These are phyloP conservation scores for Hydrolagus affinis DNA, from an alignment of 2,113 vertebrate genomes.

Conservation along the genomic window DNA sequence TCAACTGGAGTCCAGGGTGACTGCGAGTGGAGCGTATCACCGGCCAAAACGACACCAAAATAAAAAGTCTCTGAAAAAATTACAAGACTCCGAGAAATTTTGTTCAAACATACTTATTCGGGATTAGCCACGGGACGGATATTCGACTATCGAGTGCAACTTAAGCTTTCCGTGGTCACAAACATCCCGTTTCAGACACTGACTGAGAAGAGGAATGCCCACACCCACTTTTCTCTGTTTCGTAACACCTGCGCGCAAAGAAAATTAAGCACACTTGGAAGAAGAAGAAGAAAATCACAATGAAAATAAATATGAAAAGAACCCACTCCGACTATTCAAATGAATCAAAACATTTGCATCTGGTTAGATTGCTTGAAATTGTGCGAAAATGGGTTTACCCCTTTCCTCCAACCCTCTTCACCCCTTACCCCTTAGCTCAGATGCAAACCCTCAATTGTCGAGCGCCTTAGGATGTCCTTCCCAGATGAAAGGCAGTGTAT, in stretches of 20 bases:
- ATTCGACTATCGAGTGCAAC: slow-evolving; percentile 4
- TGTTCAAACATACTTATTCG: not conserved
- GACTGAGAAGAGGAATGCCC: not conserved
- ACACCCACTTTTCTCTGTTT: not conserved
- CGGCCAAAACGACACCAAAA: slow-evolving; percentile 6
- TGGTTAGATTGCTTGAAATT: not conserved
- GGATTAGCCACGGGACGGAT: not conserved
- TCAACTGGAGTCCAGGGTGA: slow-evolving; percentile 20
- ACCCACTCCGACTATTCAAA: not conserved
- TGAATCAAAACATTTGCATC: not conserved
- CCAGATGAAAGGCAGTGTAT: no score
- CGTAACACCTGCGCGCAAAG: slow-evolving; percentile 8
- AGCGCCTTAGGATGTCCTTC: no score
- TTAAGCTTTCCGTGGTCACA: slow-evolving; percentile 7
- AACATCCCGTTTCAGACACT: slow-evolving; percentile 20
- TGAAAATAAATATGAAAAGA: not conserved
- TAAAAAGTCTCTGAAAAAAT: slow-evolving; percentile 9
- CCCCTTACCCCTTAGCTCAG: not conserved
- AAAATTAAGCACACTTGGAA: slow-evolving; percentile 18
- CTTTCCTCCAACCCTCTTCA: not conserved
- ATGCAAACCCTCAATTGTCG: not conserved
- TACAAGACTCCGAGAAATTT: slow-evolving; percentile 9
- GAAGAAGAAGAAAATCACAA: slow-evolving; percentile 26
- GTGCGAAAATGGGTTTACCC: not conserved
- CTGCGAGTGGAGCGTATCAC: slow-evolving; percentile 5